Conservation (phyloP, 1,140 invertebrate genomes). For the Calycopis cecrops region DNA sequence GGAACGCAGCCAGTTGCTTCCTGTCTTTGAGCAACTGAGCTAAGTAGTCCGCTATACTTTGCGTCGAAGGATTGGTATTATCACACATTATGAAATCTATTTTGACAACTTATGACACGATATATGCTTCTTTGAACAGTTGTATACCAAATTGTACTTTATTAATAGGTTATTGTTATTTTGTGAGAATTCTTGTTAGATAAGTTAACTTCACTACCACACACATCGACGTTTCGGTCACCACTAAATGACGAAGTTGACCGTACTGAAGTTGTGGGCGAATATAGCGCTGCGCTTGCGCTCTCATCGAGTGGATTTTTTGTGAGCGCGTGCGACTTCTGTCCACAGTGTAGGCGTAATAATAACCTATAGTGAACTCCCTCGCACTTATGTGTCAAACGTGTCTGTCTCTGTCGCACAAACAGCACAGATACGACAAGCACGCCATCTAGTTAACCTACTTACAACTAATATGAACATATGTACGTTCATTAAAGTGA, state of each 20-base stretch:
- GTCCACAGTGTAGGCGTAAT: conserved; percentile 65
- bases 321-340: conserved; percentile 67
- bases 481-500: conserved; percentile 35
- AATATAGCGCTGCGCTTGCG: conserved; percentile 70
- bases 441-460: conserved; percentile 61
- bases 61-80: conserved; percentile 86
- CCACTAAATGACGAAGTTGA: conserved; percentile 73
- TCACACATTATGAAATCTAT: conserved; percentile 81
- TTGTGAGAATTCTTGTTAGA: conserved; percentile 72
- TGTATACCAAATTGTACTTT: conserved; percentile 63
- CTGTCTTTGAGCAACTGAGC: conserved; percentile 99
- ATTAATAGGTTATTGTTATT: conserved; percentile 69
- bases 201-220: conserved; percentile 73
- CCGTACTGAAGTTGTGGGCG: conserved; percentile 73
- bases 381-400: conserved; percentile 30
- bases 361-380: conserved; percentile 52
- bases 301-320: conserved; percentile 67
- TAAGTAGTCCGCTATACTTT: conserved; percentile 99
- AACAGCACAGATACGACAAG: conserved; percentile 32
- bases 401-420: conserved; percentile 32
- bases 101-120: conserved; percentile 68
- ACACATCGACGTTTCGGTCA: conserved; percentile 72
- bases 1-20: conserved; percentile 99
- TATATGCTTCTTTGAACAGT: conserved; percentile 60
- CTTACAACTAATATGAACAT: conserved; percentile 42